Evolutionary conservation across 1,140 invertebrate species (phyloP).

Genomic region (Drosophila micromelanica): DNA sequence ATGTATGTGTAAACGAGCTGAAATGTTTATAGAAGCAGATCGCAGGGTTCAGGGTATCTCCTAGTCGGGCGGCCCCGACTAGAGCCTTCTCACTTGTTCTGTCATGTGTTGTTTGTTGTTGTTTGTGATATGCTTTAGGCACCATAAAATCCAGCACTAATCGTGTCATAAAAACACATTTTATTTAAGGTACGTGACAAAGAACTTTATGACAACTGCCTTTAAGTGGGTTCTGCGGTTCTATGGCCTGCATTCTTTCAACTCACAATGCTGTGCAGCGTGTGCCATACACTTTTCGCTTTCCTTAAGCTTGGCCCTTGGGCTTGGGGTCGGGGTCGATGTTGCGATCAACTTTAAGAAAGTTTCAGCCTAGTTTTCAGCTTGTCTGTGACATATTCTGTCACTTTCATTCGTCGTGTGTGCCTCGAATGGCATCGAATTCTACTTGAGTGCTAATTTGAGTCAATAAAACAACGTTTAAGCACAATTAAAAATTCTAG

Average conservation of each 20-base stretch:
- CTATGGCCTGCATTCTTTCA: slow-evolving; percentile 32
- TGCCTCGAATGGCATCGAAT: slow-evolving; percentile 66
- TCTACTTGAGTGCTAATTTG: slow-evolving; percentile 73
- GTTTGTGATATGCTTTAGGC: slow-evolving; percentile 70
- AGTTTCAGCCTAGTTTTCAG: slow-evolving; percentile 62
- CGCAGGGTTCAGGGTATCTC: no score
- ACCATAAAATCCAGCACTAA: slow-evolving; percentile 64
- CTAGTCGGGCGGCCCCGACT: no score
- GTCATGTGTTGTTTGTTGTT: slow-evolving; percentile 23
- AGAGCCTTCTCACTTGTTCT: no score
- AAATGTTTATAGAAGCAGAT: no score
- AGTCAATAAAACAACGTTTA: slow-evolving; percentile 78
- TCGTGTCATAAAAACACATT: slow-evolving; percentile 79
- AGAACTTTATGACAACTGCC: slow-evolving; percentile 60
- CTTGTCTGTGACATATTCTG: slow-evolving; percentile 25
- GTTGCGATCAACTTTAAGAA: slow-evolving; percentile 26
- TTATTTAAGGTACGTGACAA: slow-evolving; percentile 76
- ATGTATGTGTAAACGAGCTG: no score
- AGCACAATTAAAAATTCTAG: slow-evolving; percentile 70
- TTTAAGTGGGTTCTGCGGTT: slow-evolving; percentile 19
- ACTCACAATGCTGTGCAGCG: slow-evolving; percentile 22
- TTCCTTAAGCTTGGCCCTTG: slow-evolving; percentile 44
- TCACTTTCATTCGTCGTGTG: slow-evolving; percentile 55
- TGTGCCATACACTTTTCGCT: slow-evolving; percentile 69
- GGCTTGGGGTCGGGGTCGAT: slow-evolving; percentile 7